phyloP scores from a whole-genome alignment of 2,888 invertebrate genomes.

The Caenorhabditis afra region DNA sequence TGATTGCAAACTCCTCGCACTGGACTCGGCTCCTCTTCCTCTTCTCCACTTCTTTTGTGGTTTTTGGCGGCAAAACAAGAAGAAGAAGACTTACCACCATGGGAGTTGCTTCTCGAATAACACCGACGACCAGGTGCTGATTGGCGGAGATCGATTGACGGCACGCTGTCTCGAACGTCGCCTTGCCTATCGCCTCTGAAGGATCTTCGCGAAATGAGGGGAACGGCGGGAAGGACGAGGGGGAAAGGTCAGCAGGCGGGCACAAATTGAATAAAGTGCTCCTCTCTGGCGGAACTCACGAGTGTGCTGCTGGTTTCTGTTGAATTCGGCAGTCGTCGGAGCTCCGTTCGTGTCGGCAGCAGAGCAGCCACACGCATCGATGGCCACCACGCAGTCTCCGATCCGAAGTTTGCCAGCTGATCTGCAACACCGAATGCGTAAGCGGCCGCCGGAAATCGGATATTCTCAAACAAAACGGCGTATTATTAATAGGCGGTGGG shows the following conservation, averaged over 20 bases:
- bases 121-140: constrained; percentile 59
- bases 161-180: constrained; percentile 22
- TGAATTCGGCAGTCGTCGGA: constrained; percentile 14
- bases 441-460: constrained; percentile 48
- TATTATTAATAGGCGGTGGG: constrained; percentile 37
- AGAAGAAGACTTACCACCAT: constrained; percentile 69
- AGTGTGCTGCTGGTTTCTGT: constrained; percentile 16
- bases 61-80: constrained; percentile 13
- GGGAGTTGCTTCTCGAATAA: constrained; percentile 68
- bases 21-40: constrained; percentile 5
- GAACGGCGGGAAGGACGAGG: constrained; percentile 16
- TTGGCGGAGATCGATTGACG: constrained; percentile 35
- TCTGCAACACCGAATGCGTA: constrained; percentile 60
- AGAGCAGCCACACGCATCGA: constrained; percentile 56
- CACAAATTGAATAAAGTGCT: constrained; percentile 56
- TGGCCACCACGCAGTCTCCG: constrained; percentile 72
- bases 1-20: constrained; percentile 36
- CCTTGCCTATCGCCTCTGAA: constrained; percentile 38
- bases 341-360: constrained; percentile 37
- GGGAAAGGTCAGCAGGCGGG: constrained; percentile 34
- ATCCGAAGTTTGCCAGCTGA: constrained; percentile 74
- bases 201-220: neutral
- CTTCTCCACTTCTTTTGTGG: constrained; percentile 16
- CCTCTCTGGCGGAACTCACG: constrained; percentile 18
- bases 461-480: constrained; percentile 50